Base-by-base conservation (phyloP, 2,888 invertebrate genomes). In the Neoitamus cyanurus region DNA sequence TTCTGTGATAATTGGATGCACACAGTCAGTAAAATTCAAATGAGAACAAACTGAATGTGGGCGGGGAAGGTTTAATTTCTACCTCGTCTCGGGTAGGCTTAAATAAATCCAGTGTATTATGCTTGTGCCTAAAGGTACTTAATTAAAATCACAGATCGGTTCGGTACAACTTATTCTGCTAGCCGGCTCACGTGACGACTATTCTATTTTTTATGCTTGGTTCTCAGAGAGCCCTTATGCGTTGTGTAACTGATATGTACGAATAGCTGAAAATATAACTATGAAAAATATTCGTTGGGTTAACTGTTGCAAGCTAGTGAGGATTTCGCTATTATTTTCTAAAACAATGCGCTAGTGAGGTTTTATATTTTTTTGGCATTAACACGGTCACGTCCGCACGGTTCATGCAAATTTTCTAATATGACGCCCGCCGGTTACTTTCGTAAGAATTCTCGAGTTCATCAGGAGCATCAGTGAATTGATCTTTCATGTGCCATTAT, bases 81-180 rank as follows among this genome's bases (percentile, higher is more conserved):
- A 58, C 58, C 58, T 20, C 25, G 58, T 58, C 9, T 58, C 58
- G 20, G 58, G 58, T 58, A 58, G 7, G 25, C 58, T 58, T 58
- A 58, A 58, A 58, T 58, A 58, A 58, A 58, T 58, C 58, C 58
- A 20, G 58, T 58, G 15, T 72, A 48, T 58, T 68, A 42, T 86
- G 86, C 86, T 87, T 85, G 86, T 86, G 84, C 84, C 85, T 86
- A 87, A 87, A 87, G 87, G 87, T 87, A 87, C 87, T 87, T 87
- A 87, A 87, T 86, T 87, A 87, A 87, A 87, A 87, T 87, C 87
- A 87, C 87, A 87, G 87, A 87, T 87, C 86, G 86, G 86, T 86
- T 86, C 83, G 72, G 72, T 83, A 58, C 68, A 80, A 80, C 80
- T 80, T 80, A 80, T 80, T 58, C 58, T 80, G 80, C 68, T 48